phyloP scores from a whole-genome alignment of 2,113 vertebrate genomes.

The Platysternon megacephalum region DNA sequence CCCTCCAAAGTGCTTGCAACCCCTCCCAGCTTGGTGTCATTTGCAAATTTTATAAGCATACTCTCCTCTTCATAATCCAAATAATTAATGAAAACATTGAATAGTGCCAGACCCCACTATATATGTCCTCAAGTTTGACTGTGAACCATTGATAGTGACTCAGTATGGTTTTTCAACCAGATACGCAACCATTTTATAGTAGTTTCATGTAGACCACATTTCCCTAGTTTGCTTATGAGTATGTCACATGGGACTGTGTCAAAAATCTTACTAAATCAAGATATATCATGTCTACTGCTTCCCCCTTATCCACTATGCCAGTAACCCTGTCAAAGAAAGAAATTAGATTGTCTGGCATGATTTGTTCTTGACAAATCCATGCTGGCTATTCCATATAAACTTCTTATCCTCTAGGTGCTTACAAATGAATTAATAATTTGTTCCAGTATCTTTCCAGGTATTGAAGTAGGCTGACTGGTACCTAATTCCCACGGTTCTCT shows the following conservation, averaged over 20 bases:
- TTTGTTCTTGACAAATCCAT: not conserved
- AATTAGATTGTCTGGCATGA: not conserved
- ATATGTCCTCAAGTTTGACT: not conserved
- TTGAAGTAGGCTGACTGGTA: not conserved
- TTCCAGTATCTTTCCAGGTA: not conserved
- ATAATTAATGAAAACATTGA: not conserved
- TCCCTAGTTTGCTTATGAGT: not conserved
- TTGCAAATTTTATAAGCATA: not conserved
- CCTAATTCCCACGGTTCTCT: not conserved
- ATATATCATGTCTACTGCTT: not conserved
- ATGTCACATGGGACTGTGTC: not conserved
- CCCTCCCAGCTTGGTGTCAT: not conserved
- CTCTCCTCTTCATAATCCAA: not conserved
- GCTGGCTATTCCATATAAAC: not conserved
- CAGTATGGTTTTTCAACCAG: not conserved
- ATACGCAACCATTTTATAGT: not conserved
- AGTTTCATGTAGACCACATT: not conserved
- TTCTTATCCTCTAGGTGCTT: not conserved
- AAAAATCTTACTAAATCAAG: not conserved
- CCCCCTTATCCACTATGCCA: not conserved
- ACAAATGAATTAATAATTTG: not conserved
- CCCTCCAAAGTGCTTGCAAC: not conserved
- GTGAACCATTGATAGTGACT: not conserved
- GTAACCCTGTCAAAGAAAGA: not conserved
- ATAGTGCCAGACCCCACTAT: not conserved